Conservation (phyloP, 2,113 vertebrate species). For the Oreamnos americanus region DNA sequence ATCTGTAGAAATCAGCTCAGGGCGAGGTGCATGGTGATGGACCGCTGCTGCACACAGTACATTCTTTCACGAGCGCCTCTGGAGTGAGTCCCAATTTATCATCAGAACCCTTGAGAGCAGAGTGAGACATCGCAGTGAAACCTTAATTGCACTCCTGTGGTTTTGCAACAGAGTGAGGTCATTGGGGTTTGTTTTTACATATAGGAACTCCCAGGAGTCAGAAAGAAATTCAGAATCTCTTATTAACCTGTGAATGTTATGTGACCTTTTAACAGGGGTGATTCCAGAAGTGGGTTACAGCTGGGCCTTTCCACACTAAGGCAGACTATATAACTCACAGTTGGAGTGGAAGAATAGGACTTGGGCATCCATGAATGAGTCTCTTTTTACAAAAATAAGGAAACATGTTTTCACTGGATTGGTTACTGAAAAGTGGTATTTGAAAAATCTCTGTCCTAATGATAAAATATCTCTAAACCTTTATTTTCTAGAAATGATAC, state of each 20-base stretch:
- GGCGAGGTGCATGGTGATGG: too few relatives aligned
- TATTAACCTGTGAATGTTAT: neutral
- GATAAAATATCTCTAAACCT: conserved; percentile 23
- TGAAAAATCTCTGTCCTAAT: neutral
- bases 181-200: neutral
- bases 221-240: neutral
- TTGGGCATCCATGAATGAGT: neutral
- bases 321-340: neutral
- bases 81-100: neutral
- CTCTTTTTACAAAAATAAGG: neutral
- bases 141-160: neutral
- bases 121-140: neutral
- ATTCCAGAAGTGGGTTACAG: neutral
- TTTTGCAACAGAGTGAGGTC: conserved; percentile 34
- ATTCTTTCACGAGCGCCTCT: neutral
- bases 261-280: neutral
- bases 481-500: conserved; percentile 69
- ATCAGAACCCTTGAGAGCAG: neutral
- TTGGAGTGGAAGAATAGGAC: neutral
- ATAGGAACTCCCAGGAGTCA: neutral
- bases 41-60: too few relatives aligned
- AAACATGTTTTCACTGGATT: neutral
- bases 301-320: neutral
- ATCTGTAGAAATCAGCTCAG: neutral
- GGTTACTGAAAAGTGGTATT: neutral